Percentiles rank a stretch among this genome's conserved stretches.
These are phyloP conservation scores for Cerastis leucographa DNA, from an alignment of 2,888 invertebrate genomes.

Conservation along the genomic window DNA sequence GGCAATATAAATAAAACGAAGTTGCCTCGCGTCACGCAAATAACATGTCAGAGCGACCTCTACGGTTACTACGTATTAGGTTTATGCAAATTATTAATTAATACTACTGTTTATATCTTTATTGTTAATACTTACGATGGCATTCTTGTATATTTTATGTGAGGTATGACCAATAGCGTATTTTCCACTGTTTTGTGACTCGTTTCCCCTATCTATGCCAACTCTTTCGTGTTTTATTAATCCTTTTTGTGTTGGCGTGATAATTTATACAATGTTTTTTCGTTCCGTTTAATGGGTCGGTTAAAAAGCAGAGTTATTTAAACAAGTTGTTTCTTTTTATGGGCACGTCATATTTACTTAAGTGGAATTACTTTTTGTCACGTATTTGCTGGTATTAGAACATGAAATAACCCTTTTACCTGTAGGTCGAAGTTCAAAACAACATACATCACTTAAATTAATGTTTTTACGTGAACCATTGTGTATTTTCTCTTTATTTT, in stretches of 20 bases:
- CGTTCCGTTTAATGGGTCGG: conserved; percentile 31
- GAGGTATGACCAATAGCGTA: conserved; percentile 45
- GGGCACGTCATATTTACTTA: conserved; percentile 22
- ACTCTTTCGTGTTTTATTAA: conserved; percentile 37
- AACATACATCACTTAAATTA: conserved; percentile 1
- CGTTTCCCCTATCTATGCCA: conserved; percentile 15
- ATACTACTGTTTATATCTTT: conserved; percentile 59
- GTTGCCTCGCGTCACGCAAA: conserved; percentile 69
- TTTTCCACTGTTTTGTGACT: conserved; percentile 40
- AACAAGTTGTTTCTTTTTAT: conserved; percentile 49
- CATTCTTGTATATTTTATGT: conserved; percentile 40
- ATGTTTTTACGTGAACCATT: conserved; percentile 19
- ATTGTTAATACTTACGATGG: conserved; percentile 52
- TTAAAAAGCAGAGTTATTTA: conserved; percentile 42
- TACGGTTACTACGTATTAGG: conserved; percentile 65
- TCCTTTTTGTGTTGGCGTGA: conserved; percentile 28
- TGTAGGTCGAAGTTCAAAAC: conserved; percentile 39
- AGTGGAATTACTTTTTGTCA: conserved; percentile 48
- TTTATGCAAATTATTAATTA: conserved; percentile 72
- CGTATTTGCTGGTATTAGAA: conserved; percentile 28
- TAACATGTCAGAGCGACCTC: conserved; percentile 60
- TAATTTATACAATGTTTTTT: conserved; percentile 37
- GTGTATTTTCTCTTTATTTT: conserved; percentile 37
- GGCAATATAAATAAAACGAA: conserved; percentile 53
- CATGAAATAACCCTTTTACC: conserved; percentile 28